Evolutionary conservation across 2,113 vertebrate species (phyloP).

Genomic region (Tragelaphus scriptus): DNA sequence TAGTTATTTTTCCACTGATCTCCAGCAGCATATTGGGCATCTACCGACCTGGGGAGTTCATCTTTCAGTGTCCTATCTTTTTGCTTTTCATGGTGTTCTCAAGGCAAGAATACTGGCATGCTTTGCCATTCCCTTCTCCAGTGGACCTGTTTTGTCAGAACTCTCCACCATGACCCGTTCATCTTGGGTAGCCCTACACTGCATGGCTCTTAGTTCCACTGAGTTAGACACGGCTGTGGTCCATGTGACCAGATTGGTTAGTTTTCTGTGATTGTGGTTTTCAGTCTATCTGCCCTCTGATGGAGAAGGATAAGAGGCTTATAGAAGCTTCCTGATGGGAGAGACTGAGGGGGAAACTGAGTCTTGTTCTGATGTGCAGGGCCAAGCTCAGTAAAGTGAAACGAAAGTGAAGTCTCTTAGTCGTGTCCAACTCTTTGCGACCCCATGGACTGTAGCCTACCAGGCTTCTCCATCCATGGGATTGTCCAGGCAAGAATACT

Average conservation of each 20-base stretch:
- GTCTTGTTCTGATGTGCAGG: too few species aligned
- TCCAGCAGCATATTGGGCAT: not conserved
- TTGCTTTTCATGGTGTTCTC: not conserved
- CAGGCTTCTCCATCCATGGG: too few species aligned
- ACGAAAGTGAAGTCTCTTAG: too few species aligned
- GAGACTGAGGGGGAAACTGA: too few species aligned
- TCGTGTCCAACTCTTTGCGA: too few species aligned
- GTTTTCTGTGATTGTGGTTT: not conserved
- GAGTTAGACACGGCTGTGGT: not conserved
- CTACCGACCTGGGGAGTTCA: not conserved
- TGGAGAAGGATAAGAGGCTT: not conserved
- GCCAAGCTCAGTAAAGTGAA: too few species aligned
- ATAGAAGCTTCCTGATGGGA: too few species aligned
- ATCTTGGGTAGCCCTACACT: not conserved
- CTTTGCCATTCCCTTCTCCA: not conserved
- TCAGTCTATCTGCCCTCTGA: not conserved
- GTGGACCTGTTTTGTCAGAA: not conserved
- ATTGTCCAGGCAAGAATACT: too few species aligned
- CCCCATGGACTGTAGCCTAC: too few species aligned
- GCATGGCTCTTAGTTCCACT: not conserved
- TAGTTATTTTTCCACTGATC: not conserved
- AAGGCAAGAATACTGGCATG: not conserved
- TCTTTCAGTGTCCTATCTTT: not conserved
- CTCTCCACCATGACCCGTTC: not conserved
- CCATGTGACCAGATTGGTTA: not conserved